phyloP scores from a whole-genome alignment of 2,797 vertebrate species.

The Epinephelus coioides region DNA sequence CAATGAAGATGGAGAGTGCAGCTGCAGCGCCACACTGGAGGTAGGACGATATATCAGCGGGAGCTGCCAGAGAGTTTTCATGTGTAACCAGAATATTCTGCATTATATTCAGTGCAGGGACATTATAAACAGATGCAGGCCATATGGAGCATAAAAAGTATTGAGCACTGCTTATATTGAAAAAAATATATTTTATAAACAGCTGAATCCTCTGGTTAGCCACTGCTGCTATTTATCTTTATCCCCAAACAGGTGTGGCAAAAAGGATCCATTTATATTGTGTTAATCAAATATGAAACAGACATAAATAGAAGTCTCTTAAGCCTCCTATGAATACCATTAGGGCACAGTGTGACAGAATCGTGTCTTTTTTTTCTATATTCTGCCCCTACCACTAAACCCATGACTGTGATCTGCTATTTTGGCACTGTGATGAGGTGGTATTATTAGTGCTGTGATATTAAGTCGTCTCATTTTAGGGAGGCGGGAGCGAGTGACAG shows the following conservation, averaged over 20 bases:
- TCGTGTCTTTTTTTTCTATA: conserved; percentile 26
- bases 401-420: conserved; percentile 62
- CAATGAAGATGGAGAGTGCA: conserved; percentile 67
- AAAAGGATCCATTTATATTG: conserved; percentile 17
- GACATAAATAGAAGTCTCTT: conserved; percentile 46
- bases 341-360: conserved; percentile 45
- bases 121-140: neutral
- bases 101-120: conserved; percentile 21
- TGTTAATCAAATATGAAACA: conserved; percentile 50
- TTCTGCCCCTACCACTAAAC: conserved; percentile 49
- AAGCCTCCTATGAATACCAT: conserved; percentile 38
- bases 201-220: conserved; percentile 3
- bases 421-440: conserved; percentile 68
- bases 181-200: too few relatives aligned
- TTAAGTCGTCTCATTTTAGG: conserved; percentile 75
- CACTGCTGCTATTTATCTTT: conserved; percentile 3
- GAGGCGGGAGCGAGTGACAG: conserved; percentile 75
- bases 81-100: conserved; percentile 37
- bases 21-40: conserved; percentile 41
- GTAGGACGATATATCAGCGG: conserved; percentile 51
- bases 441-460: conserved; percentile 73
- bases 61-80: conserved; percentile 27
- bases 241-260: conserved; percentile 4
- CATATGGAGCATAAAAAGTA: neutral
- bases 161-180: neutral